phyloP scores from a whole-genome alignment of 1,140 invertebrate genomes.

The Portunus trituberculatus region DNA sequence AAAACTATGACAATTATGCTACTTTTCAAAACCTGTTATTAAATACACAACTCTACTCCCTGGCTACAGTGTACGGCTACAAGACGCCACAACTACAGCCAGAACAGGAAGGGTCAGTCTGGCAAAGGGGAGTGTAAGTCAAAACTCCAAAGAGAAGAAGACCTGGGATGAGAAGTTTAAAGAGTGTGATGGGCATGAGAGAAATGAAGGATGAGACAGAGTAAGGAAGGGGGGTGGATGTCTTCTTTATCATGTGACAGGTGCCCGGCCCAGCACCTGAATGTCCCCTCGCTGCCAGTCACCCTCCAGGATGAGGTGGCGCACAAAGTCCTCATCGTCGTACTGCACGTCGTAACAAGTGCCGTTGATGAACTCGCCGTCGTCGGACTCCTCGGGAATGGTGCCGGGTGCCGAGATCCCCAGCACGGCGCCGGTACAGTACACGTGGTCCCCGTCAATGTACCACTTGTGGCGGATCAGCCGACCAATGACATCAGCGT shows the following conservation, averaged over 20 bases:
- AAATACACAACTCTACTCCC: background rate
- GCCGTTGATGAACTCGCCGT: slow-evolving; percentile 70
- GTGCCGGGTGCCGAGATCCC: slow-evolving; percentile 77
- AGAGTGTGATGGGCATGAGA: background rate
- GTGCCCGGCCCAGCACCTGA: slow-evolving; percentile 69
- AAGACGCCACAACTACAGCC: background rate
- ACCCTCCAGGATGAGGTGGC: slow-evolving; percentile 77
- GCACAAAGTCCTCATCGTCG: slow-evolving; percentile 77
- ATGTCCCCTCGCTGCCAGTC: slow-evolving; percentile 77
- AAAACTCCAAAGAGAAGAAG: background rate
- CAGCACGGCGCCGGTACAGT: slow-evolving; percentile 76
- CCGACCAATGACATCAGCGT: slow-evolving; percentile 74
- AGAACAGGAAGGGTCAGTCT: background rate
- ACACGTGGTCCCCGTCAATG: slow-evolving; percentile 76
- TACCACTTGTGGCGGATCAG: slow-evolving; percentile 77
- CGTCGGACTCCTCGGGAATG: slow-evolving; percentile 76
- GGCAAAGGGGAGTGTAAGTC: background rate
- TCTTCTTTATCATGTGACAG: background rate
- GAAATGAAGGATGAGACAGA: background rate
- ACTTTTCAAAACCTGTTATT: background rate
- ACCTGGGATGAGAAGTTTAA: background rate
- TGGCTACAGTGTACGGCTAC: background rate
- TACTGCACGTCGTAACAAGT: slow-evolving; percentile 77
- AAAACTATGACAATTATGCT: background rate
- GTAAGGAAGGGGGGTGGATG: background rate